Percentiles rank a stretch among this genome's conserved stretches.
These are phyloP conservation scores for Crossocerus cetratus DNA, from an alignment of 2,888 invertebrate species.

Conservation along the genomic window DNA sequence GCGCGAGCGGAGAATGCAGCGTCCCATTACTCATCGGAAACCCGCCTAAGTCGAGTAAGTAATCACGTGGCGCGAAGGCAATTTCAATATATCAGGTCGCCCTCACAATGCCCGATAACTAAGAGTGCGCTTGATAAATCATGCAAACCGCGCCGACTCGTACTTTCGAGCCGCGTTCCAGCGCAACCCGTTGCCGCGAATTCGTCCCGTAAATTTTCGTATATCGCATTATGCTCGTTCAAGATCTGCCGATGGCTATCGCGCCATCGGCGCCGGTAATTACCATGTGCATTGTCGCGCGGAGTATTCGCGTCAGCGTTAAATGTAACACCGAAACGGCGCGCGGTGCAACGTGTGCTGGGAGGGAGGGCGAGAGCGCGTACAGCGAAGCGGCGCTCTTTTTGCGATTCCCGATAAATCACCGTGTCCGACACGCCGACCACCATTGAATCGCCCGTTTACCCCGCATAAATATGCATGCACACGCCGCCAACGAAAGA, in stretches of 20 bases:
- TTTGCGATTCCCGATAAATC: constrained; percentile 32
- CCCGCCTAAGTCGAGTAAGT: constrained; percentile 3
- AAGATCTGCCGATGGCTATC: constrained; percentile 7
- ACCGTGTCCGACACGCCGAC: constrained; percentile 5
- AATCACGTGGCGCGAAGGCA: neutral
- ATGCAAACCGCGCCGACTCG: constrained; percentile 6
- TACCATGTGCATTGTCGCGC: constrained; percentile 20
- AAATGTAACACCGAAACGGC: neutral
- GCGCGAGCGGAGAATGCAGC: no score
- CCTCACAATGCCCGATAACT: constrained; percentile 7
- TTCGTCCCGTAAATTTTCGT: neutral
- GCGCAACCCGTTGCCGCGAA: neutral
- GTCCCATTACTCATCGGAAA: neutral
- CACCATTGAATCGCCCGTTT: neutral
- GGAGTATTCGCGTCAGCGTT: constrained; percentile 23
- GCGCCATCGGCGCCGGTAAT: neutral
- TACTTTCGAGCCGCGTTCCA: neutral
- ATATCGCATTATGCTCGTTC: neutral
- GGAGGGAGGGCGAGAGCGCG: no score
- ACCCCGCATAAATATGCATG: constrained; percentile 17
- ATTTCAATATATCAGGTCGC: neutral
- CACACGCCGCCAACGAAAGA: constrained; percentile 19
- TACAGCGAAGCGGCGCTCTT: neutral
- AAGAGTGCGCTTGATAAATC: constrained; percentile 16
- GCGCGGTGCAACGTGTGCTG: no score